phyloP scores from a whole-genome alignment of 2,888 invertebrate species.

The Celastrina argiolus region DNA sequence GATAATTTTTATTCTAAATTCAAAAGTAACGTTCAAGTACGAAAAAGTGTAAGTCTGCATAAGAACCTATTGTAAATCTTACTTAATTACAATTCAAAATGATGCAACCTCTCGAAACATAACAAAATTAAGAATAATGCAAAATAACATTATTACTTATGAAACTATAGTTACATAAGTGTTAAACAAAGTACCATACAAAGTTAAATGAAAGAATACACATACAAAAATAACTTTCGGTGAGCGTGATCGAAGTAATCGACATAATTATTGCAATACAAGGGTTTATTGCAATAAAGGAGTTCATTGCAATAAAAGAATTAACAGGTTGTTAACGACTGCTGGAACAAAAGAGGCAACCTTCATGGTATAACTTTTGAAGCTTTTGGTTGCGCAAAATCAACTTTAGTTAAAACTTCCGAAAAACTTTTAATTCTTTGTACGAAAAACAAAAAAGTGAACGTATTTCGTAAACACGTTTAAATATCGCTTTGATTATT shows the following conservation, averaged over 20 bases:
- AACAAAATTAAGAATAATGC: neutral
- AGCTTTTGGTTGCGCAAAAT: conserved; percentile 4
- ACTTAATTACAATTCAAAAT: neutral
- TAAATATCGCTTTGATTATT: too few relatives aligned
- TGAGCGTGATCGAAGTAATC: conserved; percentile 33
- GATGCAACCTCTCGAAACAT: neutral
- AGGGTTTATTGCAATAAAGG: conserved; percentile 34
- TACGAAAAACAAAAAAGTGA: too few relatives aligned
- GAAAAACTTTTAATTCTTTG: too few relatives aligned
- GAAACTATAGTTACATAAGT: neutral
- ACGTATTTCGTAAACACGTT: too few relatives aligned
- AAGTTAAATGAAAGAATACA: neutral
- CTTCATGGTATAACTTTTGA: neutral
- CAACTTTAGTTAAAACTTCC: neutral
- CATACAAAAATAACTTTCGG: conserved; percentile 4
- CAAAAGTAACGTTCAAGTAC: too few relatives aligned
- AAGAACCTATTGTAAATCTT: neutral
- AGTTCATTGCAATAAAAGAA: conserved; percentile 35
- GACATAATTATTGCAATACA: conserved; percentile 29
- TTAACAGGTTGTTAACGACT: conserved; percentile 49
- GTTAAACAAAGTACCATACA: neutral
- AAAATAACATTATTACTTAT: neutral
- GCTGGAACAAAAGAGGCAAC: conserved; percentile 18
- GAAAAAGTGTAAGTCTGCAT: neutral
- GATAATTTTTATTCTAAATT: too few relatives aligned